A percentile compares a stretch with the other conserved stretches of the same genome.
These are phyloP conservation scores for Melopsittacus undulatus DNA, from an alignment of 2,797 vertebrate species.

Conservation along the genomic window DNA sequence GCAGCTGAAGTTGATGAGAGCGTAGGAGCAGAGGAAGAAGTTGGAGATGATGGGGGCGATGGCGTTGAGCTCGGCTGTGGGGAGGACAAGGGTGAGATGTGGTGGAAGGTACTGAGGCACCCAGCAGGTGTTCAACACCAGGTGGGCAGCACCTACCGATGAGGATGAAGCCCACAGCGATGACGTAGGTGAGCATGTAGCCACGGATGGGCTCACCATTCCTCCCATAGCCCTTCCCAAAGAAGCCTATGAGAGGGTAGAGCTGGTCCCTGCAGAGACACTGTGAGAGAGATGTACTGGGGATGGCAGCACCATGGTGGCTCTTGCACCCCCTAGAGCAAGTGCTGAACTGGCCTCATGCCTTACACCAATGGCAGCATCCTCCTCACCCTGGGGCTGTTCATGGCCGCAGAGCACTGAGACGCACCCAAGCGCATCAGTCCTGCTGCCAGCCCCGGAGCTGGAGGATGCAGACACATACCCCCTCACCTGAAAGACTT, in stretches of 20 bases:
- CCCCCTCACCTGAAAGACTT: slow-evolving; percentile 92
- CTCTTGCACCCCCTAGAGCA: not conserved
- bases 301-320: accelerated
- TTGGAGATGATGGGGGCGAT: slow-evolving; percentile 99
- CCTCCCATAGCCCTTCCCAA: slow-evolving; percentile 92
- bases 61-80: slow-evolving; percentile 90
- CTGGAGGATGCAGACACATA: not conserved
- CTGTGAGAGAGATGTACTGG: slow-evolving; percentile 44
- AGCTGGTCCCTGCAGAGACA: slow-evolving; percentile 92
- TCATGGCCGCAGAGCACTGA: accelerated
- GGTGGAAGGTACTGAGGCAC: accelerated
- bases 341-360: accelerated
- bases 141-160: slow-evolving; percentile 80
- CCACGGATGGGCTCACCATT: slow-evolving; percentile 89
- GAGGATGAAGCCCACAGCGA: slow-evolving; percentile 90
- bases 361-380: not conserved
- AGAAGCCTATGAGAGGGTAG: slow-evolving; percentile 92
- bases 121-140: accelerated
- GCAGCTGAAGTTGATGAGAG: slow-evolving; percentile 98
- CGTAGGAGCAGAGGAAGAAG: slow-evolving; percentile 96
- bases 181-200: slow-evolving; percentile 89
- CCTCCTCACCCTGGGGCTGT: not conserved
- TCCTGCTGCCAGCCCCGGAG: not conserved
- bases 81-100: not conserved
- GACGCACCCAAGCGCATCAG: accelerated